Percentiles rank a stretch among this genome's conserved stretches.
These are phyloP conservation scores for Fopius arisanus DNA, from an alignment of 1,140 invertebrate species.

Conservation along the genomic window DNA sequence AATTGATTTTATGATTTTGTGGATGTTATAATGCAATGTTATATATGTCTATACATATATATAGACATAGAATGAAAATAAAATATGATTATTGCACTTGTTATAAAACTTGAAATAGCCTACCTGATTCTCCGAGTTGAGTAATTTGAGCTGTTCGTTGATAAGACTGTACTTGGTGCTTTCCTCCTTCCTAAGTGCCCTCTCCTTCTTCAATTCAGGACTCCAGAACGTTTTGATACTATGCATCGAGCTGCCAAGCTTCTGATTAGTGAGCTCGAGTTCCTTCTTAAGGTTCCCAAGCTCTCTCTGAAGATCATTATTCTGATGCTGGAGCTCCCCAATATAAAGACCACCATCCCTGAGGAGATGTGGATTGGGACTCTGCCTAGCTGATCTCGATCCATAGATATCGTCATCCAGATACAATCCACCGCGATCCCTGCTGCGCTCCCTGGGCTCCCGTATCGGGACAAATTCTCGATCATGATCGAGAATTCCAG, in stretches of 20 bases:
- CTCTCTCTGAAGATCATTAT: slow-evolving; percentile 94
- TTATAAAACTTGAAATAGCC: slow-evolving; percentile 48
- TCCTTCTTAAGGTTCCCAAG: slow-evolving; percentile 96
- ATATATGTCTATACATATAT: too few relatives aligned
- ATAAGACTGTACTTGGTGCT: slow-evolving; percentile 96
- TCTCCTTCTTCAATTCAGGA: slow-evolving; percentile 97
- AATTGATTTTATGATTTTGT: too few relatives aligned
- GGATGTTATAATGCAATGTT: too few relatives aligned
- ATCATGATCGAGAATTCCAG: slow-evolving; percentile 71
- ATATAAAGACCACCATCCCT: slow-evolving; percentile 72
- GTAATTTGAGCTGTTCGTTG: slow-evolving; percentile 95
- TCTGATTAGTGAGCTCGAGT: slow-evolving; percentile 96
- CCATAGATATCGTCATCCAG: slow-evolving; percentile 80
- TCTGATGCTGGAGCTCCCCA: slow-evolving; percentile 93
- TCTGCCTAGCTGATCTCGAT: slow-evolving; percentile 76
- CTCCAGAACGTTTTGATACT: slow-evolving; percentile 99
- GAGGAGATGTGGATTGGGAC: slow-evolving; percentile 71
- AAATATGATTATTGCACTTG: too few relatives aligned
- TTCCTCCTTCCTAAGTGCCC: slow-evolving; percentile 95
- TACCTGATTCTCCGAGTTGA: slow-evolving; percentile 98
- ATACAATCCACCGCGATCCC: slow-evolving; percentile 71
- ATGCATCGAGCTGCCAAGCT: slow-evolving; percentile 98
- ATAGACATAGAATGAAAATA: neutral
- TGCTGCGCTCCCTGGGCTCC: slow-evolving; percentile 72
- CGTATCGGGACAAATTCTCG: slow-evolving; percentile 84